Evolutionary conservation across 1,140 invertebrate genomes (phyloP), one percentile per base, ranked within the genome.

Genomic region (Drosophila parabipectinata): DNA sequence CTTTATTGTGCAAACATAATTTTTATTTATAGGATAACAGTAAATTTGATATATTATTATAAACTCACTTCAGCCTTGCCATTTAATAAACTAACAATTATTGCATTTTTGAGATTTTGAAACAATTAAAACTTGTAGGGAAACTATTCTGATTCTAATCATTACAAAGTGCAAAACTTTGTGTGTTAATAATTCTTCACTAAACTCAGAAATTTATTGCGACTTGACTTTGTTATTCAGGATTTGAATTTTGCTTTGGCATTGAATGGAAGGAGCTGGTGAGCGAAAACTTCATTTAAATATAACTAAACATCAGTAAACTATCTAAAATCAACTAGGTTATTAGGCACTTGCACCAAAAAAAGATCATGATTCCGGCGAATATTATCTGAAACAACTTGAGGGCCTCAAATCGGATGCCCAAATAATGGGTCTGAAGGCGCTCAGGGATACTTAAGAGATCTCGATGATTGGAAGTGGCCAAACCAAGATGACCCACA

Each of bases 131-230:
- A 28, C 26, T 28, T 28, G 26, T 28, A 28, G 26, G 5, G 26
- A 6, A 28, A 28, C 26, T 28, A 7, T 6, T 28, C 0, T 28
- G 26, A 28, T 28, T 2, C 14, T 18, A 44, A 18, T 15, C 2
- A 44, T 44, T 18, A 44, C 0, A 18, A 44, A 44, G 5, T 44
- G 15, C 41, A 18, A 44, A 44, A 44, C n/a, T 18, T 44, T 18
- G 1, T 37, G 41, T 18, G 14, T 14, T 44, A 15, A n/a, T 1
- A 44, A 44, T 7, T 44, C 41, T 44, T 44, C 8, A 9, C 14
- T 6, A 64, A 50, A 4, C 32, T 21, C 50, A 48, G 15, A 47
- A 69, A 55, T 68, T 54, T 68, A 50, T 24, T 54, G 9, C 7
- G 32, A 15, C 9, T 4, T 37, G 9, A 26, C 2, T 10, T 12